Conservation (phyloP, 2,888 invertebrate genomes). For the Ornithoptera alexandrae region DNA sequence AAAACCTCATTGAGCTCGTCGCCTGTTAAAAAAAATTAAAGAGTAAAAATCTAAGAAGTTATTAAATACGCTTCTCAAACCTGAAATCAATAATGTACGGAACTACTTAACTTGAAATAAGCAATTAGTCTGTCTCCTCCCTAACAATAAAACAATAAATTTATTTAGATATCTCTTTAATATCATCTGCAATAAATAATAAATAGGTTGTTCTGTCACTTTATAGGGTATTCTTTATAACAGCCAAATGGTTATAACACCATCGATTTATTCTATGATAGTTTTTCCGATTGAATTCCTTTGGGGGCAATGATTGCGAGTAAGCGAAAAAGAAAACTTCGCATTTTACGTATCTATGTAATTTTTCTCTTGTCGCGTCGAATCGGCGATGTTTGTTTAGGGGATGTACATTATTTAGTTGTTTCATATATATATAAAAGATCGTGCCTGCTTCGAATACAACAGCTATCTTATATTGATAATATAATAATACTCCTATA, state of each 20-base stretch:
- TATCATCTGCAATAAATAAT: neutral
- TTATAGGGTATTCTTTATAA: slow-evolving; percentile 19
- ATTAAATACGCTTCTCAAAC: too few species aligned
- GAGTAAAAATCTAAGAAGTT: too few species aligned
- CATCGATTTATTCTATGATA: slow-evolving; percentile 24
- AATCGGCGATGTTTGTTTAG: slow-evolving; percentile 12
- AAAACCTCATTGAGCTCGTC: too few species aligned
- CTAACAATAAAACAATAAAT: neutral
- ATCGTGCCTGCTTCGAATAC: too few species aligned
- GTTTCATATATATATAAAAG: neutral
- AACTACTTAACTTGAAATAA: too few species aligned
- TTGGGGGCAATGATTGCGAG: slow-evolving; percentile 42
- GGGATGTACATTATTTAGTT: neutral
- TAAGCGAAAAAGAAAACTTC: slow-evolving; percentile 63
- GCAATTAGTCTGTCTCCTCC: too few species aligned
- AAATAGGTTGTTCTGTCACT: slow-evolving; percentile 6
- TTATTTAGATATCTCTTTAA: neutral
- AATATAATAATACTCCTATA: too few species aligned
- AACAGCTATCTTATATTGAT: too few species aligned
- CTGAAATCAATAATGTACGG: too few species aligned
- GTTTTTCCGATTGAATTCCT: slow-evolving; percentile 30
- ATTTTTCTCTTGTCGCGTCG: slow-evolving; percentile 39
- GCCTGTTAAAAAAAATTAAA: too few species aligned
- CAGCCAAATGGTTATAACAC: slow-evolving; percentile 20
- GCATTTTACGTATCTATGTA: slow-evolving; percentile 50